Evolutionary conservation across 2,888 invertebrate genomes (phyloP).

Genomic region (Brachyptera putata): DNA sequence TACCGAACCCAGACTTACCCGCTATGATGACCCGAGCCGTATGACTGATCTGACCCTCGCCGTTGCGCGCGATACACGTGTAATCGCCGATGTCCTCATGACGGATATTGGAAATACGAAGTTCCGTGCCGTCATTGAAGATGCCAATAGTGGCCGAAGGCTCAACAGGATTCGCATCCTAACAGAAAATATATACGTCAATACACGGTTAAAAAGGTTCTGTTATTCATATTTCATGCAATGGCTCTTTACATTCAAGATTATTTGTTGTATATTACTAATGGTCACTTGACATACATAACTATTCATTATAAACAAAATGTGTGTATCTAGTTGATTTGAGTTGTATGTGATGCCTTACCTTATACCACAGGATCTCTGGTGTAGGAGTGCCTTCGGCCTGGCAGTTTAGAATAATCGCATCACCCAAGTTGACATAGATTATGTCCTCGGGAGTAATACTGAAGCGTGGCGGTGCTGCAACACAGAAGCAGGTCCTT

Average conservation of each 20-base stretch:
- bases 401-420: conserved; percentile 93
- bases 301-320: too few species aligned
- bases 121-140: conserved; percentile 90
- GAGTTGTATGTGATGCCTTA: not conserved
- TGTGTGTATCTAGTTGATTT: not conserved
- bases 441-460: conserved; percentile 94
- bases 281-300: too few species aligned
- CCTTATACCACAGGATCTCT: conserved; percentile 91
- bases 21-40: conserved; percentile 94
- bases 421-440: conserved; percentile 94
- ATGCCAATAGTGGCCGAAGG: conserved; percentile 83
- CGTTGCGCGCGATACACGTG: conserved; percentile 92
- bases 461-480: conserved; percentile 90
- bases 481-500: conserved; percentile 25
- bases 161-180: conserved; percentile 84
- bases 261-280: too few species aligned
- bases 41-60: conserved; percentile 94
- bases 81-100: conserved; percentile 95
- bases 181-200: too few species aligned
- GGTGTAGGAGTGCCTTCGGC: conserved; percentile 95
- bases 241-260: too few species aligned
- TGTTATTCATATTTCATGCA: too few species aligned
- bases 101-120: conserved; percentile 87
- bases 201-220: too few species aligned
- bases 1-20: too few species aligned